A percentile compares a stretch with the other conserved stretches of the same genome.
phyloP scores from a whole-genome alignment of 2,113 vertebrate genomes.

The Isichthys henryi region DNA sequence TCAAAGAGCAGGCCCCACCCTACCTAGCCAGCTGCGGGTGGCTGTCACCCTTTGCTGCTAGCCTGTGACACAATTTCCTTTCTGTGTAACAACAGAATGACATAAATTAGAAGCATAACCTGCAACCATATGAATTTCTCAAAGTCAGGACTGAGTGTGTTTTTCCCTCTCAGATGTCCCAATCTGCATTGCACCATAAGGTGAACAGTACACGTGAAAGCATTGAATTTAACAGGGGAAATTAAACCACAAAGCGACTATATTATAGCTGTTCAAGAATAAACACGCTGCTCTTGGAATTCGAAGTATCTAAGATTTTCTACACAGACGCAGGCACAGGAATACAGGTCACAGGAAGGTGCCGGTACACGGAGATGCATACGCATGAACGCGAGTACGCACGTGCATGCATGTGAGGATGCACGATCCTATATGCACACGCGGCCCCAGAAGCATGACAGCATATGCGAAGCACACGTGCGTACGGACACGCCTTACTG shows the following conservation, averaged over 20 bases:
- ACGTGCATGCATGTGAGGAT: not conserved
- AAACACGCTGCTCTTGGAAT: not conserved
- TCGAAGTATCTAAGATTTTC: not conserved
- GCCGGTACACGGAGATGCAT: not conserved
- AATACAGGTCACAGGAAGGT: not conserved
- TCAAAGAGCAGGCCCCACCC: not conserved
- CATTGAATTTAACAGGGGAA: not conserved
- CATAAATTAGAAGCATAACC: not conserved
- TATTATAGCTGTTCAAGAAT: not conserved
- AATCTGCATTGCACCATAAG: not conserved
- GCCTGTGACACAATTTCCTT: not conserved
- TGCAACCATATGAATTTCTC: not conserved
- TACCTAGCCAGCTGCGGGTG: not conserved
- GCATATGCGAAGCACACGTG: not conserved
- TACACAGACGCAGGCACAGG: not conserved
- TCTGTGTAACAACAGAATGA: not conserved
- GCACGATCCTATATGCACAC: not conserved
- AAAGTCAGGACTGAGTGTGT: not conserved
- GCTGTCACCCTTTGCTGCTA: not conserved
- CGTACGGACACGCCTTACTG: constrained; percentile 62
- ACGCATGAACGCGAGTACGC: not conserved
- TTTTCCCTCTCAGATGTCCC: not conserved
- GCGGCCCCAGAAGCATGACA: not conserved
- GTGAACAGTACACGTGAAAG: not conserved
- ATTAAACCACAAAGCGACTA: not conserved